Base-by-base conservation (phyloP, 2,113 vertebrate genomes). In the Typhlomys cinereus region DNA sequence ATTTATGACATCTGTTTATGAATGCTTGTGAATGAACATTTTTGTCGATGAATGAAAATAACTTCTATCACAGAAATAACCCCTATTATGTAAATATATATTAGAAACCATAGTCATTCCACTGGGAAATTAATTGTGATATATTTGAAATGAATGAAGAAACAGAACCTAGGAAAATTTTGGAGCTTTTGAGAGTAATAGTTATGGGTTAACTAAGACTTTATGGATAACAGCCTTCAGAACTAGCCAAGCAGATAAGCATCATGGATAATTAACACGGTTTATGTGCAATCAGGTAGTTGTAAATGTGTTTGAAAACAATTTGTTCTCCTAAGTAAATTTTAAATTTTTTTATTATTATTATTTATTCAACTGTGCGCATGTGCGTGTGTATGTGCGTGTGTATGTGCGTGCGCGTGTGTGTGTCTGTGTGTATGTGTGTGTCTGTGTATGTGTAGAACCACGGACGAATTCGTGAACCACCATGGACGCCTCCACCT, bases 291-390 rank as follows among this genome's bases (percentile, higher is more conserved):
- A 54, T 59, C 71, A 34, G 69, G 83, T 82, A 81, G 12, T 93
- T 88, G 88, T 82, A 85, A 94, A 94, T 78, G 69, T 95, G 85
- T 93, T 92, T 90, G 76, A 89, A 95, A 96, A 90, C 62, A 94
- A 79, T 85, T 94, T 90, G 88, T 78, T 95, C 57, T 46, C 82
- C 90, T 92, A 85, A 94, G 82, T 94, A 94, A 95, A 93, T 94
- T 79, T 81, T 79, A 94, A 94, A n/a, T n/a, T n/a, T n/a, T n/a
- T n/a, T n/a, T n/a, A n/a, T n/a, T n/a, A n/a, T n/a, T n/a, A n/a
- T n/a, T n/a, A n/a, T n/a, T n/a, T n/a, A n/a, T n/a, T n/a, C n/a
- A n/a, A n/a, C n/a, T n/a, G n/a, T n/a, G n/a, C n/a, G n/a, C n/a
- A n/a, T n/a, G n/a, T n/a, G n/a, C n/a, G n/a, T n/a, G n/a, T n/a